Base-by-base conservation (phyloP, 2,888 invertebrate genomes). In the Synanthedon tipuliformis region DNA sequence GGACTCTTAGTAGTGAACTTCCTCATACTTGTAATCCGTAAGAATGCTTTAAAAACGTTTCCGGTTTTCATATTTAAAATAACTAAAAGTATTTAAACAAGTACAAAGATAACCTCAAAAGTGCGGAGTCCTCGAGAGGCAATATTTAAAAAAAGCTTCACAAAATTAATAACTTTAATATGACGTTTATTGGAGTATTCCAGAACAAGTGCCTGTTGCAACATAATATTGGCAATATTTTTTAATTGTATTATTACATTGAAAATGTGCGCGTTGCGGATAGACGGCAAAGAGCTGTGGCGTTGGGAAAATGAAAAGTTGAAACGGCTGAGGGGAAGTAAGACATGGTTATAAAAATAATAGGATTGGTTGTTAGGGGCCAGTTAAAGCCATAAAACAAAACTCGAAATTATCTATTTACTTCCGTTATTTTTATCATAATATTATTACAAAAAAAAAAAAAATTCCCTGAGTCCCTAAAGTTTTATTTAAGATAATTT, bases 151-250 rank as follows among this genome's bases (percentile, higher is more conserved):
- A 34, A 34, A 80, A 73, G 78, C 76, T 81, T 81, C 82, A 83
- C 78, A 79, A 74, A 80, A 74, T 73, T 69, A 66, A 73, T 79
- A 77, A 78, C 74, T 81, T 82, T 80, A 79, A 77, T 83, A 85
- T 80, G 81, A 83, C 80, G 81, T 84, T 81, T 85, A 86, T 85
- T 85, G 86, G 86, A 86, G 86, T 73, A 84, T 85, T 86, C 86
- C 85, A 85, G 84, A 82, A 34, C 66, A 86, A 86, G 86, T 86
- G 86, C 86, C 86, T 86, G 84, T 85, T 84, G 85, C 81, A 81
- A 86, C 83, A 78, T 79, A 76, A 85, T 78, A 78, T 83, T 86
- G 86, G 85, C 86, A 86, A 86, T 86, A 85, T 84, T 85, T 85
- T 84, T 75, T 75, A 81, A 78, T 78, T 69, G 78, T 81, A 69